A percentile compares a stretch with the other conserved stretches of the same genome.
These are phyloP conservation scores for Halictus ligatus DNA, from an alignment of 2,888 invertebrate genomes.

Conservation along the genomic window DNA sequence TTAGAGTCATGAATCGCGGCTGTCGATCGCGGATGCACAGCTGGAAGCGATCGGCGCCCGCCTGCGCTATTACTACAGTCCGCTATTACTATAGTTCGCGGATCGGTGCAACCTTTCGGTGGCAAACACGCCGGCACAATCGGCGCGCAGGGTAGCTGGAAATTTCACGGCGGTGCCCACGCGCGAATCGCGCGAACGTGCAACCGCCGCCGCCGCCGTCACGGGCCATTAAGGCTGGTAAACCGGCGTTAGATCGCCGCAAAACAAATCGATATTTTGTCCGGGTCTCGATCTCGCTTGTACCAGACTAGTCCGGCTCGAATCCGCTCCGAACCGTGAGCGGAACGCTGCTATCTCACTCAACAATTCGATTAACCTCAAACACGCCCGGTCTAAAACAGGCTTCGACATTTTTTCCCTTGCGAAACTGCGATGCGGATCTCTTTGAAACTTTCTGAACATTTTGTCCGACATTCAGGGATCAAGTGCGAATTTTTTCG, in stretches of 20 bases:
- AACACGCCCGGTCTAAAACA: not conserved
- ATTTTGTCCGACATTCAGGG: not conserved
- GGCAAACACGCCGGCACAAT: not conserved
- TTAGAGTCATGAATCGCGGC: conserved; percentile 33
- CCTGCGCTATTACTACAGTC: not conserved
- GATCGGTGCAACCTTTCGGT: not conserved
- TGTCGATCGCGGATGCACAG: conserved; percentile 30
- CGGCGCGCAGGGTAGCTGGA: not conserved
- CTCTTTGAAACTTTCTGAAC: not conserved
- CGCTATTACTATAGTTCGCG: conserved; percentile 7
- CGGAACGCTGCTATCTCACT: not conserved
- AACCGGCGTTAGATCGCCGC: conserved; percentile 58
- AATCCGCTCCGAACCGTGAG: not conserved
- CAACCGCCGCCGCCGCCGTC: conserved; percentile 51
- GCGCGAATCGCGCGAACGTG: conserved; percentile 51
- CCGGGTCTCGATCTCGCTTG: conserved; percentile 34
- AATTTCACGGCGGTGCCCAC: conserved; percentile 59
- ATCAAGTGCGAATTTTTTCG: no score
- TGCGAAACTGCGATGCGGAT: not conserved
- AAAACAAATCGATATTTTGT: conserved; percentile 57
- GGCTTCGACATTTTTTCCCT: not conserved
- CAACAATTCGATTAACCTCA: not conserved
- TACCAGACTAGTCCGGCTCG: not conserved
- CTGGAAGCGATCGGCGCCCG: conserved; percentile 7
- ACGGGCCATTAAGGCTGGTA: conserved; percentile 65